Base-by-base conservation (phyloP, 2,797 vertebrate genomes). In the Leptodactylus fallax region DNA sequence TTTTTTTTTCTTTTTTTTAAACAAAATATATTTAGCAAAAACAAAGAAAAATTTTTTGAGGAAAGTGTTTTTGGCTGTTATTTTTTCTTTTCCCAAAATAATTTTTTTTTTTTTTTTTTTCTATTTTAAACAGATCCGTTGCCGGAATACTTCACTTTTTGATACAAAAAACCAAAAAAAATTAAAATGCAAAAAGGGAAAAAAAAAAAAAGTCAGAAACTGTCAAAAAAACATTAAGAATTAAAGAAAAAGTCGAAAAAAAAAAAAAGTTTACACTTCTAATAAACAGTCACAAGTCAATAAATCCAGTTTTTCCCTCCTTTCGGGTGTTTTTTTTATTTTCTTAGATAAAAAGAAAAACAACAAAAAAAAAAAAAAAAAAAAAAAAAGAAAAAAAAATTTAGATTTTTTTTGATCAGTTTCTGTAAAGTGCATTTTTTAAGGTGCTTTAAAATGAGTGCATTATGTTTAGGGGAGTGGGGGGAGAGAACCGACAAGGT, bases 391-490 rank as follows among this genome's bases (percentile, higher is more conserved):
- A 55, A 56, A 51, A 82, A 78, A 63, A 65, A 87, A 78, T 72
- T 88, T 71, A 81, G 78, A 81, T 81, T 81, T 85, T 88, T 81
- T 85, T 88, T 85, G 87, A 88, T 88, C 87, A 85, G 87, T 88
- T 85, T 88, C 87, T 85, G 67, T 88, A 88, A 88, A 88, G 83
- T 88, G 87, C 83, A 85, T 88, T 80, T 21, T 80, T 81, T 85
- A 85, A 88, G 87, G 87, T 88, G 87, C 87, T 85, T 85, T 88
- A 88, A 74, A 85, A 85, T 55, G 87, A 88, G 87, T 88, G 87
- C 87, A 88, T 88, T 72, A 76, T 63, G 77, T 88, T 85, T 85
- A 19, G 83, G 77, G 83, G 77, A 76, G 67, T 12, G 67, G 83
- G 78, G 87, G 87, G 21, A 71, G 60, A 45, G 60, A 51, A 60